Base-by-base conservation (phyloP, 2,888 invertebrate genomes). In the Spialia ferax region DNA sequence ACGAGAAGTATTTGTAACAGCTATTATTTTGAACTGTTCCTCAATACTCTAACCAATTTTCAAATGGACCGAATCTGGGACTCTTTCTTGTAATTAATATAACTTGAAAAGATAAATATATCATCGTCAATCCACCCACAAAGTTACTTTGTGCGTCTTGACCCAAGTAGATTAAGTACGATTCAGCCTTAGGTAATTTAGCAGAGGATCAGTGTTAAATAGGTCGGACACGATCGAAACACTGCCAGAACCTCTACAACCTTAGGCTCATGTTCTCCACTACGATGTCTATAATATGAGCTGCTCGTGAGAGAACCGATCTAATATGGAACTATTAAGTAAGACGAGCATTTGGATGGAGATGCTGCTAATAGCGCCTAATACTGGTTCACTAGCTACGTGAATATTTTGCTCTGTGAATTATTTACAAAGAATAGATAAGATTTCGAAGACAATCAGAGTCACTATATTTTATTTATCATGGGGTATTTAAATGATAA, bases 181-280 rank as follows among this genome's bases (percentile, higher is more conserved):
- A 45, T 45, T 35, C 13, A 45, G 42, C 15, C 15, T 6, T 18
- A 45, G 42, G 42, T 18, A 45, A 45, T 45, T 45, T 45, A 45
- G 15, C 42, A 45, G 15, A 45, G 45, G 45, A 45, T 7, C 18
- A 18, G 45, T 50, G 50, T 61, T 50, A 61, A 61, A 61, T 50
- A 50, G 61, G 61, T 61, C 61, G 61, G 45, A 61, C 61, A 50
- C 18, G 61, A 61, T 61, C 61, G 50, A 61, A 35, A 61, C 50
- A 61, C 42, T 35, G 48, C 50, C 48, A 29, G 48, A 38, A 38
- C 20, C 23, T 59, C 15, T 32, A 50, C 32, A 61, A 32, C 48
- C 50, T 32, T 26, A 50, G 61, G 61, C 50, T 20, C 61, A 32
- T 61, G 61, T 61, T 38, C 32, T 50, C 38, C 20, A 60, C 26